Evolutionary conservation across 2,797 vertebrate species (phyloP).

Genomic region (Sylvilagus floridanus): DNA sequence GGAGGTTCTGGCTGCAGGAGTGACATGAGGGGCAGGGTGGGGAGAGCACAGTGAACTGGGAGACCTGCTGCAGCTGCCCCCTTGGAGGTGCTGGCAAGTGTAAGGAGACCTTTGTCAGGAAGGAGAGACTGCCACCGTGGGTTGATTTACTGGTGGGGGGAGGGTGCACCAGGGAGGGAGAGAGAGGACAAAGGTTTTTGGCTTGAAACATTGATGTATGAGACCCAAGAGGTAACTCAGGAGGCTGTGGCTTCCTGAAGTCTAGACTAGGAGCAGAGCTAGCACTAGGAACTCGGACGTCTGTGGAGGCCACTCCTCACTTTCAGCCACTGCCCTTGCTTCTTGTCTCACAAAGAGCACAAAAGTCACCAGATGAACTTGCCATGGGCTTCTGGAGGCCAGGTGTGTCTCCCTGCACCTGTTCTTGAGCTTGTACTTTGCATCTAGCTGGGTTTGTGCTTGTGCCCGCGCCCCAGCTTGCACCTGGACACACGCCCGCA

Average conservation of each 20-base stretch:
- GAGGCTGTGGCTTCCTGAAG: background rate
- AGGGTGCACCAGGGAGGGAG: background rate
- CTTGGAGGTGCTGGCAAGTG: background rate
- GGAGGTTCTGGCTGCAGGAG: background rate
- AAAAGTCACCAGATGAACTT: background rate
- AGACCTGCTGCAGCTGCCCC: background rate
- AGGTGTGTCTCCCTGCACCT: fast-evolving
- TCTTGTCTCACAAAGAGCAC: background rate
- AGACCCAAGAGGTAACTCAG: background rate
- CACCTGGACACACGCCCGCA: too few relatives aligned
- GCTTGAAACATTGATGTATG: background rate
- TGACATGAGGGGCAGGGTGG: fast-evolving
- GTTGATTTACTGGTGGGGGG: background rate
- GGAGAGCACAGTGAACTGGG: background rate
- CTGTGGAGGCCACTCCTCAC: background rate
- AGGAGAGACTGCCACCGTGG: background rate
- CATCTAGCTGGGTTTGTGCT: too few relatives aligned
- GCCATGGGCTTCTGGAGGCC: fast-evolving
- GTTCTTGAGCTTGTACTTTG: background rate
- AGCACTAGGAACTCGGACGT: fast-evolving
- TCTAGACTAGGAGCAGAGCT: background rate
- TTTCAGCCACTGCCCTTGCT: background rate
- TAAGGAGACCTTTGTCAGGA: background rate
- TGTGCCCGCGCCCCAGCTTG: too few relatives aligned
- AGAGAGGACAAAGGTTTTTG: background rate